Base-by-base conservation (phyloP, 2,113 vertebrate genomes). In the Globicephala melas region DNA sequence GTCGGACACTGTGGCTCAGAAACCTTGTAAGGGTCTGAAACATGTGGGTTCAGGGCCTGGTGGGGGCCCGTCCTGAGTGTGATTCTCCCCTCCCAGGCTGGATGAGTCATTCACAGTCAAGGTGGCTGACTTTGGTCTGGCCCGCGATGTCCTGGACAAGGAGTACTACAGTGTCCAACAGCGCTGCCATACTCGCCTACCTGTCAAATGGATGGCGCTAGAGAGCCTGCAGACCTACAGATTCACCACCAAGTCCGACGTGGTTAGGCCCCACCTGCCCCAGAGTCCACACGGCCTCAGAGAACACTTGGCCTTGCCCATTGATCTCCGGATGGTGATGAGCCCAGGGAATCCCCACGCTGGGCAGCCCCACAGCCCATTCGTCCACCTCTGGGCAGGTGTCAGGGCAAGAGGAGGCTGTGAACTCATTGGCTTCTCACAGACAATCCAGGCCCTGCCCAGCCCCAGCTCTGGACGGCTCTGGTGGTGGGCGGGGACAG, bases 131-230 rank as follows among this genome's bases (percentile, higher is more conserved):
- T 99, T 99, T 0, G 99, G 99, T 47, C 99, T 99, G 98, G 99
- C 99, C 0, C 99, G 99, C 38, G 99, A 99, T 0, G 97, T 99
- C 70, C 99, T 99, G 9, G 99, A 99, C 98, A 99, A 99, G 97
- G 99, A 99, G 62, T 99, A 99, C 98, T 99, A 99, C 97, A 99
- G 99, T 58, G 93, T 99, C 65, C 99, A 92, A 68, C 99, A 98
- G 91, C 99, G 99, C 95, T 99, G 98, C 89, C 99, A 99, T 0
- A 99, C 99, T 65, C 99, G 99, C 98, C 98, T 99, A 18, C 99
- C 99, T 0, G 99, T 99, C 92, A 99, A 99, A 89, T 99, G 99
- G 99, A 99, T 99, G 99, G 99, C 99, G 0, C 99, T 99, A 13
- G 99, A 99, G 98, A 99, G 99, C 97, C 99, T 99, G 76, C 99